phyloP scores from a whole-genome alignment of 1,140 invertebrate species.

The Oscheius sp. region DNA sequence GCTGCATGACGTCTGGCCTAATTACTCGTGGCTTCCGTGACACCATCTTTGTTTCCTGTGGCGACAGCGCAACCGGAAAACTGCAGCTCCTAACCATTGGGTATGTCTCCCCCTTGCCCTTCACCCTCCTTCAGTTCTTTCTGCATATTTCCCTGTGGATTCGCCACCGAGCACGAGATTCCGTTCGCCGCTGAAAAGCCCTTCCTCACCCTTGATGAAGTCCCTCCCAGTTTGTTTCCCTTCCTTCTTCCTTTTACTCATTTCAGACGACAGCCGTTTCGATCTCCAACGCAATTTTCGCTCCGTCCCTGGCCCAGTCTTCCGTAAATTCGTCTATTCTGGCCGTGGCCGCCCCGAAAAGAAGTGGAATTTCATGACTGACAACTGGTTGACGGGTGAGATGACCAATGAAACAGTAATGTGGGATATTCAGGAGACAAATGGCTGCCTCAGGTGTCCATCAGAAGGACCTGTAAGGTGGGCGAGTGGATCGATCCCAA shows the following conservation, averaged over 20 bases:
- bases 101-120: too few relatives aligned
- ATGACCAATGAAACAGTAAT: background rate
- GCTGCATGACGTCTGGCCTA: too few relatives aligned
- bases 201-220: too few relatives aligned
- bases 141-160: background rate
- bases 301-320: background rate
- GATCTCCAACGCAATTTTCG: background rate
- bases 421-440: background rate
- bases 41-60: too few relatives aligned
- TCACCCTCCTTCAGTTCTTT: background rate
- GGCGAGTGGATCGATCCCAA: background rate
- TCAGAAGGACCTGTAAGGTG: background rate
- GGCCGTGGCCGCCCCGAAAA: background rate
- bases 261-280: too few relatives aligned
- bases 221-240: too few relatives aligned
- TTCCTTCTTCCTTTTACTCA: too few relatives aligned
- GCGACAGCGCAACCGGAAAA: too few relatives aligned
- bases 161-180: background rate
- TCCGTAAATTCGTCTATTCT: background rate
- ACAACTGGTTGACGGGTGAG: too few relatives aligned
- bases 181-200: background rate
- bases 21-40: too few relatives aligned
- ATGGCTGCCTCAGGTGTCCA: background rate
- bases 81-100: too few relatives aligned
- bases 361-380: background rate